A percentile compares a stretch with the other conserved stretches of the same genome.
These are phyloP conservation scores for Trachelus stipa DNA, from an alignment of 2,888 invertebrate genomes.

Conservation along the genomic window DNA sequence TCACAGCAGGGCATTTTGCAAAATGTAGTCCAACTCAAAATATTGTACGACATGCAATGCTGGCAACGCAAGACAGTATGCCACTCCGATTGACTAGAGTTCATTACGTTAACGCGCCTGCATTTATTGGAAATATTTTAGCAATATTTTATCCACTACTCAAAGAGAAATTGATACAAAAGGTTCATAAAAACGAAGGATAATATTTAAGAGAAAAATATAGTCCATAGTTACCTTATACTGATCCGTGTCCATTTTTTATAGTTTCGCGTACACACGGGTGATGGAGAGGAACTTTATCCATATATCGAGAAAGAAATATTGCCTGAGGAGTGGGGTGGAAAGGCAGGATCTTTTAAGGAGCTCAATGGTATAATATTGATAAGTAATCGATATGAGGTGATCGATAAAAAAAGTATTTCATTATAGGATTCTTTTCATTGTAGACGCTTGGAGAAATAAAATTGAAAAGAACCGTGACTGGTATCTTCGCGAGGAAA, in stretches of 20 bases:
- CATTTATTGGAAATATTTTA: constrained; percentile 53
- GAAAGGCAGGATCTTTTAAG: constrained; percentile 59
- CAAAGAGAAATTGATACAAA: constrained; percentile 60
- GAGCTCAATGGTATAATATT: constrained; percentile 54
- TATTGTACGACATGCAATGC: constrained; percentile 55
- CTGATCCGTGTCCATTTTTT: constrained; percentile 13
- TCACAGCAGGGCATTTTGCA: constrained; percentile 56
- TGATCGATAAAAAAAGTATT: background rate
- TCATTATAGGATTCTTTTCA: constrained; percentile 4
- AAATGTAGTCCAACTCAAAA: constrained; percentile 60
- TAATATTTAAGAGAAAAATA: background rate
- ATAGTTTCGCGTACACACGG: constrained; percentile 63
- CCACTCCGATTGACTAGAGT: constrained; percentile 59
- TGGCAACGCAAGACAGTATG: constrained; percentile 64
- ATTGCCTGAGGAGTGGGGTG: constrained; percentile 67
- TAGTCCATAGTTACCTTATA: background rate
- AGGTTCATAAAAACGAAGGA: constrained; percentile 42
- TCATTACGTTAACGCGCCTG: constrained; percentile 55
- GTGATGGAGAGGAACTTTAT: constrained; percentile 61
- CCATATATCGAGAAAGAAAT: constrained; percentile 62
- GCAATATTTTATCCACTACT: constrained; percentile 59
- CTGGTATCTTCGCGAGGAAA: constrained; percentile 61
- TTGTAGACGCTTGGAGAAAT: constrained; percentile 54
- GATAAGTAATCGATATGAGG: background rate
- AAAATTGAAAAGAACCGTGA: constrained; percentile 58